Percentiles rank a stretch among this genome's conserved stretches.
These are phyloP conservation scores for Drosophila ficusphila DNA, from an alignment of 1,140 invertebrate species.

Conservation along the genomic window DNA sequence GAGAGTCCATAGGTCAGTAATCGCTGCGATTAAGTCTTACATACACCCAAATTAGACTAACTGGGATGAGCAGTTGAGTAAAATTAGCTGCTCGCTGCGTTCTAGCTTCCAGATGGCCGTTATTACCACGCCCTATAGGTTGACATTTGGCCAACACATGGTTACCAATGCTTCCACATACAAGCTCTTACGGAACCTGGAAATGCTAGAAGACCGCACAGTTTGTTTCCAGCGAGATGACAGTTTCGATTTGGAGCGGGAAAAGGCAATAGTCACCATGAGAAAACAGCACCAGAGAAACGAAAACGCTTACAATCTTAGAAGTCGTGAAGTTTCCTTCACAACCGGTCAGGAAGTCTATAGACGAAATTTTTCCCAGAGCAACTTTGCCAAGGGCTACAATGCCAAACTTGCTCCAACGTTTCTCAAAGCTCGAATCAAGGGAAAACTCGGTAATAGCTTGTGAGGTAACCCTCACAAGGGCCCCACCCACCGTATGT, in stretches of 20 bases:
- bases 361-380: not conserved
- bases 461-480: no score
- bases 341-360: not conserved
- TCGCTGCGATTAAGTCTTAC: no score
- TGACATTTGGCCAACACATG: not conserved
- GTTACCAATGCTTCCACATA: not conserved
- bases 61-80: not conserved
- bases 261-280: no score
- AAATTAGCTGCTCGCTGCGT: not conserved
- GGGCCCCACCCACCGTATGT: no score
- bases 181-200: not conserved
- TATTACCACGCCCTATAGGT: no score
- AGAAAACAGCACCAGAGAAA: not conserved
- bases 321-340: not conserved
- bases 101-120: not conserved
- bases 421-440: not conserved
- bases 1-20: no score
- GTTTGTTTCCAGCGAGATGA: not conserved
- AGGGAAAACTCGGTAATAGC: not conserved
- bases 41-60: no score
- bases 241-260: not conserved
- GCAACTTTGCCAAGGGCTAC: not conserved
- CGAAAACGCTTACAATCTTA: not conserved
- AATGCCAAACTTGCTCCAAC: not conserved
- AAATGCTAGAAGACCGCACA: not conserved